Conservation (phyloP, 2,888 invertebrate species). For the Drosophila incognita region DNA sequence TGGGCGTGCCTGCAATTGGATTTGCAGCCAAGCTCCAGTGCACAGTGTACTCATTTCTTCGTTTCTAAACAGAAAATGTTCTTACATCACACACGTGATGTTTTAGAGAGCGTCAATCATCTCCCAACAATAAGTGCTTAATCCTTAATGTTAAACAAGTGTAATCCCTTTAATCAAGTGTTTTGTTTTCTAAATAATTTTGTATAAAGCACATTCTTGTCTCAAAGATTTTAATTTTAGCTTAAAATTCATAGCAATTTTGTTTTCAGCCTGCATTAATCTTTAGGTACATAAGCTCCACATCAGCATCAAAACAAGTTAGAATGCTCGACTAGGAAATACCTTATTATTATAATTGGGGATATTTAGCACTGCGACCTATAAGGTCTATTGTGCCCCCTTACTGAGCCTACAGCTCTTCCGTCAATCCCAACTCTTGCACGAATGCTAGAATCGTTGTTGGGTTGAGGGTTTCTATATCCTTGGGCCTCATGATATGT, state of each 20-base stretch:
- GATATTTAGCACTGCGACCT: no score
- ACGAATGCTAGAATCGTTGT: no score
- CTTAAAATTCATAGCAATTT: rapidly evolving
- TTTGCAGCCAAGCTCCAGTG: constrained; percentile 23
- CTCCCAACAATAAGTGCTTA: background rate
- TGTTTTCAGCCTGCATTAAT: background rate
- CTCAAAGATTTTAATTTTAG: background rate
- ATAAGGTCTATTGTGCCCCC: no score
- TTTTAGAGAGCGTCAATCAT: background rate
- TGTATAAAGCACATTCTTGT: background rate
- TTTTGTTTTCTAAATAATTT: background rate
- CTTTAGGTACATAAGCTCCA: background rate
- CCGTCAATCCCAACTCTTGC: no score
- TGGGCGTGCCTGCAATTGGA: constrained; percentile 49
- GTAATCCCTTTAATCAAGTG: no score
- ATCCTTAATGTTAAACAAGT: background rate
- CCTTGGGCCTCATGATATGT: no score
- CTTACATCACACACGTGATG: background rate
- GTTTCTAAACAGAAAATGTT: background rate
- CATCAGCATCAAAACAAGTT: background rate
- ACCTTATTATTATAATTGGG: no score
- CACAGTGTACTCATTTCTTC: constrained; percentile 27
- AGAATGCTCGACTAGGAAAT: background rate
- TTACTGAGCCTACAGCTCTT: no score
- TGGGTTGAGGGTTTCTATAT: no score